Base-by-base conservation (phyloP, 2,888 invertebrate genomes). In the Pardosa pseudoannulata region DNA sequence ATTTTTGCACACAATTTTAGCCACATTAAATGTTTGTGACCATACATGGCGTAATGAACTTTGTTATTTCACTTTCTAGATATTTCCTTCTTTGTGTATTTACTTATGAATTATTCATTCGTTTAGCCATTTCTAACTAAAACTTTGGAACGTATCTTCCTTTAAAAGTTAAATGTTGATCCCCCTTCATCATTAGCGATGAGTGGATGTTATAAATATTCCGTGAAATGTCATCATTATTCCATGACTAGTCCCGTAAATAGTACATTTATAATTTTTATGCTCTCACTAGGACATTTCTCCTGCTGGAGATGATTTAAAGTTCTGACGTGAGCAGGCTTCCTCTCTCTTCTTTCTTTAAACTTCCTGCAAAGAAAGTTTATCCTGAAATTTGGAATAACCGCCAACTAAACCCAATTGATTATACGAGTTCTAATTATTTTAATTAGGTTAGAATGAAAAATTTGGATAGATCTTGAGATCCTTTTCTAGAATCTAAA, bases 81-180 rank as follows among this genome's bases (percentile, higher is more conserved):
- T 23, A 23, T 56, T 56, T 23, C 56, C 56, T 56, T 19, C 56
- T 56, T 56, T 3, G 5, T 3, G 19, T 56, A 23, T 23, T 56
- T 56, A 56, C 23, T 56, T 56, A 56, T 56, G 56, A 56, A 56
- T 56, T 56, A 56, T 56, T 56, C 56, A 56, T 23, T 3, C 56
- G 11, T 1, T 23, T 56, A 56, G 56, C 23, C 56, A 56, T 56
- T 56, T 56, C 56, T 56, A 56, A 56, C 56, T 56, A 23, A 56
- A 56, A 56, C 23, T 56, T 11, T 23, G 23, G 23, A 23, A 11
- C 56, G 23, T 23, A 23, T 56, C 19, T 56, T 56, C 23, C 56
- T 56, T 23, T 23, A 23, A 56, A n/a, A 56, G 23, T 56, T 56
- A 3, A 16, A 2, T 16, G n/a, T 16, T 46, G 46, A 56, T 23